Evolutionary conservation across 2,113 vertebrate genomes (phyloP), one percentile per base, ranked within the genome.

Genomic region (Pelmatolapia mariae): DNA sequence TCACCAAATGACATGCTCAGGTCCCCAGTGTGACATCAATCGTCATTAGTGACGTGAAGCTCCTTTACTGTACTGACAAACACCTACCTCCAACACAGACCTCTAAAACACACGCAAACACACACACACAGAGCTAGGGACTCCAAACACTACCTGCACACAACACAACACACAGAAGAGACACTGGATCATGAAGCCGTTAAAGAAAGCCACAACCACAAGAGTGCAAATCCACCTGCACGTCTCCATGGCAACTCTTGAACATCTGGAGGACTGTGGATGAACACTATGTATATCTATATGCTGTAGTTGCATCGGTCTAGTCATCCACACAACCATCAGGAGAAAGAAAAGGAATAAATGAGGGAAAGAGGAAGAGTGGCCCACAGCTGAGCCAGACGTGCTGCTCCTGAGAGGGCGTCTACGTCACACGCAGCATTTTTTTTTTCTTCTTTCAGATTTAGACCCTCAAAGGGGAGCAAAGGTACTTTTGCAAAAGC

Each of bases 11-110:
- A 61, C 57, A 79, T 26, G 1, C 63, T 86, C 82, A 80, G 81
- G 83, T 86, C 82, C 53, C 43, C 5, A 3, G 54, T 68, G 73
- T 84, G 85, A 91, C 83, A 38, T 84, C 87, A 47, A 13, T 50
- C 2, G 3, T 18, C 45, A 12, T n/a, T 78, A 38, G 15, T n/a
- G 84, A 36, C 73, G 57, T 31, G 13, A 85, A 83, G 84, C 38
- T 86, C 87, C 82, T 89, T 88, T 86, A 86, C 87, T 90, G 84
- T 94, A 90, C 79, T 40, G 56, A 89, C 85, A 93, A 57, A 94
- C 82, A 86, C 90, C 94, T 95, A 94, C 94, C 93, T 95, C 94
- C 90, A 87, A 10, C 57, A 47, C 4, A 9, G 26, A 31, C 53
- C 66, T 22, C 53, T 26, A 71, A n/a, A 29, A 86, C 50, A 68